Base-by-base conservation (phyloP, 2,113 vertebrate genomes). In the Hemichromis elongatus region DNA sequence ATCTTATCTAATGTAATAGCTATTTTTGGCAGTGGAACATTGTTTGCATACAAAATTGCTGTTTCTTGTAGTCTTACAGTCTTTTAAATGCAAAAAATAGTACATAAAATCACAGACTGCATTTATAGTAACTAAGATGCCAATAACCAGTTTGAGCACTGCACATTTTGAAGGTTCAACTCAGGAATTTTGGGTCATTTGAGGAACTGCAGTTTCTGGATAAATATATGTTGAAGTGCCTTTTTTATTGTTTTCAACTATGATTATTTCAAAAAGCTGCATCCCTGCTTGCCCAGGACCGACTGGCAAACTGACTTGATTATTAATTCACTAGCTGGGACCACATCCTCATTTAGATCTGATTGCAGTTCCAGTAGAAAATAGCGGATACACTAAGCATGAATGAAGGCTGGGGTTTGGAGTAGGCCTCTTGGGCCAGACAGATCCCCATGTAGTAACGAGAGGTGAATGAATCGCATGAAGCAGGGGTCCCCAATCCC, bases 91-190 rank as follows among this genome's bases (percentile, higher is more conserved):
- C 5, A 47, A 50, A n/a, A 30, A 19, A 1, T 16, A 13, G 45
- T n/a, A 30, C 42, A 50, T 75, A 50, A 73, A 30, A 30, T 30
- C 26, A 30, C 13, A 75, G 26, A 75, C 24, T 50, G 10, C 45
- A 30, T 75, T 30, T 30, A 50, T n/a, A 50, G 26, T 26, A 19
- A 50, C 40, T 70, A 14, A 18, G 40, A 45, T 45, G 66, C 14
- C 40, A 0, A n/a, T 24, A 42, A 68, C n/a, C 0, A 2, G n/a
- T 68, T 42, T 68, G 8, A 1, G 66, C 18, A 1, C 8, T 28
- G 18, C 7, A n/a, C 21, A 47, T 18, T 70, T 28, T 70, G 11
- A 45, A 26, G 40, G 37, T 13, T 45, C 21, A 26, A 45, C 8
- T 45, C 5, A 6, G 13, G 21, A 70, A 18, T 70, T 70, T 26